Evolutionary conservation across 2,888 invertebrate genomes (phyloP).

Genomic region (Stenolophus ochropezus): DNA sequence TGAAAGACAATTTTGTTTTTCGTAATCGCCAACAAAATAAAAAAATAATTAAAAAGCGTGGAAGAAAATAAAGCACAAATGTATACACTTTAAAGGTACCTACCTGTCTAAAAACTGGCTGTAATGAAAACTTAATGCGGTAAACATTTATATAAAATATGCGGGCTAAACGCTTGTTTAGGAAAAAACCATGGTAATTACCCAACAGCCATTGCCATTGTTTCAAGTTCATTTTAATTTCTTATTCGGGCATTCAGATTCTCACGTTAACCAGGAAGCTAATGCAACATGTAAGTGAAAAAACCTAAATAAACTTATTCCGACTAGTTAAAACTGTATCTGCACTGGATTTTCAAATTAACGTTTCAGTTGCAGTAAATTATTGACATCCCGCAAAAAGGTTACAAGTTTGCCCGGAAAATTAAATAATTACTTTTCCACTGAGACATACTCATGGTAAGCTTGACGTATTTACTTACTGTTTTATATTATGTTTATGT

Average conservation of each 20-base stretch:
- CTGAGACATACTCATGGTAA: background rate
- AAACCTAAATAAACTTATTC: slow-evolving; percentile 30
- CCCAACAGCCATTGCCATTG: slow-evolving; percentile 27
- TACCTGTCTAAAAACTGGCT: slow-evolving; percentile 33
- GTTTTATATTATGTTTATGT: too few relatives aligned
- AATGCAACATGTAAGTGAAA: background rate
- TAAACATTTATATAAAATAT: slow-evolving; percentile 56
- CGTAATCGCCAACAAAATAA: slow-evolving; percentile 3
- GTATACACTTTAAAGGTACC: slow-evolving; percentile 22
- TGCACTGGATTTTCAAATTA: slow-evolving; percentile 18
- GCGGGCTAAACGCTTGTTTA: slow-evolving; percentile 44
- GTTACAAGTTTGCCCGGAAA: slow-evolving; percentile 24
- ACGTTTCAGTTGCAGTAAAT: slow-evolving; percentile 26
- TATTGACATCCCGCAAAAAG: slow-evolving; percentile 33
- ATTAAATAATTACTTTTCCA: slow-evolving; percentile 7
- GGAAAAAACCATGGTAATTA: slow-evolving; percentile 46
- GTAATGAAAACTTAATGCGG: slow-evolving; percentile 58
- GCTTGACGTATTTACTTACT: background rate
- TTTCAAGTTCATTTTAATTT: slow-evolving; percentile 47
- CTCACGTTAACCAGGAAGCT: slow-evolving; percentile 38
- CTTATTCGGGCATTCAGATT: slow-evolving; percentile 4
- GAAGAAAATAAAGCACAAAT: slow-evolving; percentile 33
- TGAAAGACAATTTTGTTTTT: slow-evolving; percentile 33
- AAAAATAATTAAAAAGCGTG: slow-evolving; percentile 38
- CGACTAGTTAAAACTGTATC: slow-evolving; percentile 33